phyloP scores from a whole-genome alignment of 2,888 invertebrate species.

The Ellobium chinense region DNA sequence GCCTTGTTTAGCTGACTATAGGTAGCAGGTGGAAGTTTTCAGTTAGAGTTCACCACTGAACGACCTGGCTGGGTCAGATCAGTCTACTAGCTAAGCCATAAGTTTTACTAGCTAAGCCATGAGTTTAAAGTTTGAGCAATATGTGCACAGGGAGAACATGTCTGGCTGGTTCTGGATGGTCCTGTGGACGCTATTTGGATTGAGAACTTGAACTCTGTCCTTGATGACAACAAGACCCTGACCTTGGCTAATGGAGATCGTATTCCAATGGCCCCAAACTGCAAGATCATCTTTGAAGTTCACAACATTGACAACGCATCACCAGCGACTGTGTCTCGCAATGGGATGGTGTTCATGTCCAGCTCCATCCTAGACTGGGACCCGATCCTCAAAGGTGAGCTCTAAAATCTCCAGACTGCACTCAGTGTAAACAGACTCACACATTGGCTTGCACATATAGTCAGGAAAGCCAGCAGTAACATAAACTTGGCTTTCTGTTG shows the following conservation, averaged over 20 bases:
- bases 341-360: conserved; percentile 89
- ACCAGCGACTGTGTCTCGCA: conserved; percentile 80
- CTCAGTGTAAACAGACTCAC: too few species aligned
- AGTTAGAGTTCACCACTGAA: too few species aligned
- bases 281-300: conserved; percentile 80
- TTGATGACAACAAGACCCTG: conserved; percentile 80
- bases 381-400: conserved; percentile 88
- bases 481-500: not conserved
- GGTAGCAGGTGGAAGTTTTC: too few species aligned
- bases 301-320: conserved; percentile 80
- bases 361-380: conserved; percentile 96
- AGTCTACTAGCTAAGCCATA: too few species aligned
- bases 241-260: conserved; percentile 80
- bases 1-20: too few species aligned
- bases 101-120: too few species aligned
- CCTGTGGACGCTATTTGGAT: conserved; percentile 80
- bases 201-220: conserved; percentile 80
- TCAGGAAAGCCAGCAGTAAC: too few species aligned
- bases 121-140: too few species aligned
- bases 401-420: not conserved
- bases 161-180: conserved; percentile 79
- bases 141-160: conserved; percentile 79
- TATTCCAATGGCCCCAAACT: conserved; percentile 79
- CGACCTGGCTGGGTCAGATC: too few species aligned
- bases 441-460: too few species aligned